A percentile compares a stretch with the other conserved stretches of the same genome.
phyloP scores from a whole-genome alignment of 2,888 invertebrate genomes.

The Drosophila ustulata region DNA sequence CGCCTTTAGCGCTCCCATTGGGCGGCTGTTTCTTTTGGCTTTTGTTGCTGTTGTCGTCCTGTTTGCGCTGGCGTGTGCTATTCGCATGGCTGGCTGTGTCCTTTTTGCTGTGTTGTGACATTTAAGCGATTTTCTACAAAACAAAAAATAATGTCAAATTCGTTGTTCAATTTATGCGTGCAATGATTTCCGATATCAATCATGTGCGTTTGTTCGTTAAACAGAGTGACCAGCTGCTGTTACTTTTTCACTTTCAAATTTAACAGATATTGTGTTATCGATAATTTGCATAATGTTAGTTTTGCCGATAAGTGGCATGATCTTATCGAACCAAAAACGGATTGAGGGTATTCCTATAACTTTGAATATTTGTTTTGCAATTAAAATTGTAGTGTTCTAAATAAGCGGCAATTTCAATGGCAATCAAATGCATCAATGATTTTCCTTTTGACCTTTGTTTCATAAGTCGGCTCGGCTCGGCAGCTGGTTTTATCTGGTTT shows the following conservation, averaged over 20 bases:
- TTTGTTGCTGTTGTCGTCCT: constrained; percentile 59
- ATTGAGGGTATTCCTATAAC: neutral
- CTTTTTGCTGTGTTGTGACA: constrained; percentile 82
- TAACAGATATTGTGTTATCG: constrained; percentile 1
- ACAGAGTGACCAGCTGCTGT: constrained; percentile 5
- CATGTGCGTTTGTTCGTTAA: constrained; percentile 1
- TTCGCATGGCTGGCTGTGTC: constrained; percentile 61
- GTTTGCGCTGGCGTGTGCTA: constrained; percentile 57
- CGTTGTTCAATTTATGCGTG: neutral
- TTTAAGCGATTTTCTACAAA: constrained; percentile 64
- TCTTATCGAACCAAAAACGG: neutral
- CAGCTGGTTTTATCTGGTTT: constrained; percentile 29
- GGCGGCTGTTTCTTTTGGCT: constrained; percentile 62
- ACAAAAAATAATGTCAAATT: neutral
- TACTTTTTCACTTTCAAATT: neutral
- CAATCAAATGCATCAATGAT: neutral
- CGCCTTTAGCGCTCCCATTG: constrained; percentile 50
- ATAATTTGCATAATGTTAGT: neutral
- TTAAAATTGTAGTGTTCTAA: neutral
- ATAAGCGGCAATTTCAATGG: neutral
- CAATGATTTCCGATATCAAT: neutral
- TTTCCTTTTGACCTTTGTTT: constrained; percentile 19
- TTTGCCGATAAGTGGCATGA: neutral
- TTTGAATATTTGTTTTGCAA: neutral
- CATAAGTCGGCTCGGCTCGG: constrained; percentile 9